Conservation (phyloP, 2,888 invertebrate genomes). For the Heliconius ethilla region DNA sequence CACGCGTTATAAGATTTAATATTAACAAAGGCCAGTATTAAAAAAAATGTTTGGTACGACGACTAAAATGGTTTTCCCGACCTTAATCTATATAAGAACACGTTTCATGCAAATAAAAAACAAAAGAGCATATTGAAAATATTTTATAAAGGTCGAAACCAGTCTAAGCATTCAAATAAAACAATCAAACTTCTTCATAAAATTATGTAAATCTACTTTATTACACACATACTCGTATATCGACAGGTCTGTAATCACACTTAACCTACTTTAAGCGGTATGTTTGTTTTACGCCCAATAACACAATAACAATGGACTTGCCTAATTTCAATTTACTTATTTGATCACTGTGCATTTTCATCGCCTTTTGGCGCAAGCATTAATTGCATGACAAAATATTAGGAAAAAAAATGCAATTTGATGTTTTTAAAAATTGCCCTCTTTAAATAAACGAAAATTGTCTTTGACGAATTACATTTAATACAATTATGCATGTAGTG, state of each 20-base stretch:
- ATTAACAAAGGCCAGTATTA: not conserved
- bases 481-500: too few species aligned
- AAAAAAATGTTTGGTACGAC: not conserved
- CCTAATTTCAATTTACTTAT: not conserved
- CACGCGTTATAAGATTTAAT: not conserved
- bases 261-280: constrained; percentile 12
- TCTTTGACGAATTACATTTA: not conserved
- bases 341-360: not conserved
- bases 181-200: not conserved
- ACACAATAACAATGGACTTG: constrained; percentile 10
- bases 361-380: not conserved
- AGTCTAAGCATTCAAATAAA: not conserved
- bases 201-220: not conserved
- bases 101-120: not conserved
- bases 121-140: not conserved
- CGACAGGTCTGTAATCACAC: constrained; percentile 10
- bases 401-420: too few species aligned
- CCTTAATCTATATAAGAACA: not conserved
- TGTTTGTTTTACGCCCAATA: constrained; percentile 10
- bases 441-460: not conserved
- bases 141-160: not conserved
- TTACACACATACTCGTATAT: not conserved
- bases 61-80: not conserved
- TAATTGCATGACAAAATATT: not conserved
- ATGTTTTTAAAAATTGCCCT: not conserved